These are phyloP conservation scores for cattle (Bos taurus) DNA, from an alignment of 2,113 vertebrate species.

Conservation along the genomic window DNA sequence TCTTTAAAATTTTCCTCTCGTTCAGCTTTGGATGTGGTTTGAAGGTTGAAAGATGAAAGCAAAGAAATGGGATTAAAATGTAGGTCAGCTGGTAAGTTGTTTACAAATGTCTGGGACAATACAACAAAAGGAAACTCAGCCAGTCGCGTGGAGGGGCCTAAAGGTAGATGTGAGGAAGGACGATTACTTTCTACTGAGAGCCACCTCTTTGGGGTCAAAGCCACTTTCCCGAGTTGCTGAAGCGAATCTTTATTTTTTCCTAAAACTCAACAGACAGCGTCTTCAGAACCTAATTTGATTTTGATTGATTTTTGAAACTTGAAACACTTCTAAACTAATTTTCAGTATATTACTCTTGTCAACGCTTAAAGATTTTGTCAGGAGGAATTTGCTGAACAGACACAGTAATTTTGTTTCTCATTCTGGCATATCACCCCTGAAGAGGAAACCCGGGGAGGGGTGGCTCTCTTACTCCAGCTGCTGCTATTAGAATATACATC, in stretches of 20 bases:
- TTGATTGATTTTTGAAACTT: slow-evolving; percentile 88
- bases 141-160: neutral
- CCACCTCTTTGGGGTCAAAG: slow-evolving; percentile 61
- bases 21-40: neutral
- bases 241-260: slow-evolving; percentile 81
- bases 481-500: slow-evolving; percentile 78
- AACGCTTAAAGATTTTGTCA: slow-evolving; percentile 86
- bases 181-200: neutral
- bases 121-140: neutral
- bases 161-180: neutral
- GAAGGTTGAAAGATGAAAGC: neutral
- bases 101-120: neutral
- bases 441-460: slow-evolving; percentile 73
- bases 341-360: slow-evolving; percentile 88
- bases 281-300: slow-evolving; percentile 87
- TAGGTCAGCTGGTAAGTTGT: slow-evolving; percentile 28
- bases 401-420: slow-evolving; percentile 83
- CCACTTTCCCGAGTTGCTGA: slow-evolving; percentile 61
- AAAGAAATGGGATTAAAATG: slow-evolving; percentile 11
- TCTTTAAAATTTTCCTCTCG: neutral
- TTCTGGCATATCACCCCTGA: slow-evolving; percentile 82
- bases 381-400: slow-evolving; percentile 86
- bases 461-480: slow-evolving; percentile 69
- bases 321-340: slow-evolving; percentile 89
- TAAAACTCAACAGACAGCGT: slow-evolving; percentile 81